phyloP scores from a whole-genome alignment of 2,888 invertebrate genomes.

The Ormyrus nitidulus region DNA sequence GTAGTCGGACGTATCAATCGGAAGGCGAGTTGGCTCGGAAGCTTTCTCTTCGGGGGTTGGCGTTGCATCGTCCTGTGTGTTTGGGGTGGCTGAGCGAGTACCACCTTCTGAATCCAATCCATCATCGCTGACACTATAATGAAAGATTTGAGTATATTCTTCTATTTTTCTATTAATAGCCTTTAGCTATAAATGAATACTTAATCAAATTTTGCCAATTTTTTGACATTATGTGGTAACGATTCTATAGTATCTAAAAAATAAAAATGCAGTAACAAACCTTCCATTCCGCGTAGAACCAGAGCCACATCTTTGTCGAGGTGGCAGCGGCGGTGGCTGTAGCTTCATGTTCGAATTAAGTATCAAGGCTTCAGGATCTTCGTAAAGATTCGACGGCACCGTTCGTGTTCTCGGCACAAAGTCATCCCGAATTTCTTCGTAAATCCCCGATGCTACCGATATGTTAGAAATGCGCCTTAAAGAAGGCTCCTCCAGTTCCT shows the following conservation, averaged over 20 bases:
- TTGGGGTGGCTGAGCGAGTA: slow-evolving; percentile 66
- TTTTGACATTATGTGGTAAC: background rate
- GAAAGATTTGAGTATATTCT: background rate
- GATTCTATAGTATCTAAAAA: background rate
- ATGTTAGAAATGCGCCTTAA: slow-evolving; percentile 78
- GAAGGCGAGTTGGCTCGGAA: slow-evolving; percentile 27
- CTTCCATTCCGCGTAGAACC: slow-evolving; percentile 64
- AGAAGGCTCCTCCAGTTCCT: slow-evolving; percentile 62
- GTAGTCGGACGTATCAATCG: slow-evolving; percentile 68
- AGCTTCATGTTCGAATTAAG: slow-evolving; percentile 58
- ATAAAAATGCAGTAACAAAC: slow-evolving; percentile 50
- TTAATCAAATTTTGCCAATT: background rate
- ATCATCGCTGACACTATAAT: slow-evolving; percentile 65
- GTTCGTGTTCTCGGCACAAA: slow-evolving; percentile 46
- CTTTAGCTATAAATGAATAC: background rate
- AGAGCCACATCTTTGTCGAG: slow-evolving; percentile 70
- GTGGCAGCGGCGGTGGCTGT: slow-evolving; percentile 77
- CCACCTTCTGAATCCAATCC: slow-evolving; percentile 68
- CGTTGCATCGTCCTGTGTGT: slow-evolving; percentile 64
- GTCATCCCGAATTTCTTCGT: slow-evolving; percentile 79
- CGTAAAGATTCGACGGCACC: slow-evolving; percentile 65
- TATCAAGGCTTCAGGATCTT: slow-evolving; percentile 74
- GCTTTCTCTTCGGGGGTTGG: slow-evolving; percentile 65
- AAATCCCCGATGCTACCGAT: slow-evolving; percentile 82
- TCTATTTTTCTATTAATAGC: too few relatives aligned